Evolutionary conservation across 2,113 vertebrate species (phyloP).

Genomic region (Boulengerochromis microlepis): DNA sequence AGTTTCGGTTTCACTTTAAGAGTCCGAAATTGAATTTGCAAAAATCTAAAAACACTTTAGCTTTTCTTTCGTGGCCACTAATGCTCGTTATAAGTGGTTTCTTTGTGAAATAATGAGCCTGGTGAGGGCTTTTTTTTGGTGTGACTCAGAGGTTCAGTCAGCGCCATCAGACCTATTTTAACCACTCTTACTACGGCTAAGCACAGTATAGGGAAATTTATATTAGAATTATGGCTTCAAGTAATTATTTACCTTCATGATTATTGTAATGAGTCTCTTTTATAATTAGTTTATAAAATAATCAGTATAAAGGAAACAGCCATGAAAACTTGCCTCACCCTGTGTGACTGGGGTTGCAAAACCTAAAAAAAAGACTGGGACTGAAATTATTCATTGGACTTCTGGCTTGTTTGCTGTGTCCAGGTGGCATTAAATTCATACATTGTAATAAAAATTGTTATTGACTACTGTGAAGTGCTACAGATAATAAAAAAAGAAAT

Average conservation of each 20-base stretch:
- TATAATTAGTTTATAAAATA: background rate
- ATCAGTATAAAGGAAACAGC: background rate
- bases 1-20: background rate
- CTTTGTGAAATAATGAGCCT: background rate
- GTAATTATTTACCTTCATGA: background rate
- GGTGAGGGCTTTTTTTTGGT: background rate
- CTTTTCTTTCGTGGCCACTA: background rate
- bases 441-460: background rate
- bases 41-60: background rate
- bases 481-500: background rate
- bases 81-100: background rate
- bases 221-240: background rate
- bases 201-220: background rate
- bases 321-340: background rate
- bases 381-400: background rate
- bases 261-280: background rate
- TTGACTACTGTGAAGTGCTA: background rate
- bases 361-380: background rate
- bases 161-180: background rate
- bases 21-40: background rate
- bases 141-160: background rate
- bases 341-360: background rate
- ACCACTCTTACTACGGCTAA: background rate
- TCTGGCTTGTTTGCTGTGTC: background rate
- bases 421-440: background rate